A percentile compares a stretch with the other conserved stretches of the same genome.
Conservation (phyloP, 2,888 invertebrate species). For the Drosophila engyochracea region DNA sequence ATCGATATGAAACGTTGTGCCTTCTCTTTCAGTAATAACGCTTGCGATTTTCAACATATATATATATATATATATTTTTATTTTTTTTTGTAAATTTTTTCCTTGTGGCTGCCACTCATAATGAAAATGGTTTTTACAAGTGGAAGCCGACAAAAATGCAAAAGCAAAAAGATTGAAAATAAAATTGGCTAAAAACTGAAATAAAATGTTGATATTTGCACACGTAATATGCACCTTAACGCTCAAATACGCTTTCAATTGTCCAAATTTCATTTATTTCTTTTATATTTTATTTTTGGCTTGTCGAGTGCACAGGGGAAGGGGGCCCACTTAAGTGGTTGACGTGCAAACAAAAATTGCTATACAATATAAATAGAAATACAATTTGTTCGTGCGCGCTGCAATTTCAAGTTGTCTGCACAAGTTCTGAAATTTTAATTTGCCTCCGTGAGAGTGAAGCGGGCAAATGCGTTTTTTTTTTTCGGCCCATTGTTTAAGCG, state of each 20-base stretch:
- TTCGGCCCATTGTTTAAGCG: conserved; percentile 40
- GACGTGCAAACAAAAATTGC: conserved; percentile 76
- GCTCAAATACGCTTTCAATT: conserved; percentile 81
- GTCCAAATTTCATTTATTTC: conserved; percentile 66
- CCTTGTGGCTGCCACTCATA: conserved; percentile 66
- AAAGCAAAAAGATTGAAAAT: not conserved
- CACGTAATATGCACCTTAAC: conserved; percentile 80
- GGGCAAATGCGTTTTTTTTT: conserved; percentile 28
- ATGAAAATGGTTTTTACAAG: conserved; percentile 78
- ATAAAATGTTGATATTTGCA: conserved; percentile 77
- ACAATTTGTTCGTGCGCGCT: conserved; percentile 50
- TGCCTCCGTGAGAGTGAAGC: conserved; percentile 34
- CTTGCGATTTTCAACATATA: conserved; percentile 43
- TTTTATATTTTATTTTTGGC: conserved; percentile 17
- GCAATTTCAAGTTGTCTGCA: conserved; percentile 76
- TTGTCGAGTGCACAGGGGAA: not conserved
- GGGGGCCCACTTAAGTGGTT: conserved; percentile 60
- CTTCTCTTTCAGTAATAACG: conserved; percentile 29
- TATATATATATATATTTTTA: not conserved
- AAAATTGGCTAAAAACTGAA: conserved; percentile 72
- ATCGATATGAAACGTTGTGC: conserved; percentile 72
- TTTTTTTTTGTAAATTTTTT: conserved; percentile 16
- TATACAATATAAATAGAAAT: conserved; percentile 80
- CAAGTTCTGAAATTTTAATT: conserved; percentile 66
- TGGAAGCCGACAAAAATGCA: conserved; percentile 40